These are phyloP conservation scores for Lasioglossum pauxillum DNA, from an alignment of 2,888 invertebrate genomes.

Conservation along the genomic window DNA sequence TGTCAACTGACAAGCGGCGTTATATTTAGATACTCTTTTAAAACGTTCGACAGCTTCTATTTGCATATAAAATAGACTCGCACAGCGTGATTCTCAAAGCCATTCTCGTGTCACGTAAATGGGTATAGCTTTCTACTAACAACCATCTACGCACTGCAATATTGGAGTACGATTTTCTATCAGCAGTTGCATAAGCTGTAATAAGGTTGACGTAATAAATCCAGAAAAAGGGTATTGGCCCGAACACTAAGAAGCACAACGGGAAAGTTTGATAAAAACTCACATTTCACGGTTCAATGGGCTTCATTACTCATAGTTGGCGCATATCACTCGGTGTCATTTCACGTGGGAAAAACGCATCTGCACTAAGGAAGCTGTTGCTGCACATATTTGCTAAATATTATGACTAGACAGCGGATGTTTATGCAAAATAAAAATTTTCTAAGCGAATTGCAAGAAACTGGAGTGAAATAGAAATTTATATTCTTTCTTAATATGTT, in stretches of 20 bases:
- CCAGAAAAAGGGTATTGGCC: conserved; percentile 57
- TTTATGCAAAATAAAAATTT: too few species aligned
- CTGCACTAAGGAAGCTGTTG: neutral
- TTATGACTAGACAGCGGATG: neutral
- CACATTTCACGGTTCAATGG: conserved; percentile 63
- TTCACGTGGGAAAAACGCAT: conserved; percentile 21
- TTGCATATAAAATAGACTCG: conserved; percentile 13
- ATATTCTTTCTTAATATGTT: too few species aligned
- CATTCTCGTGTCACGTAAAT: conserved; percentile 58
- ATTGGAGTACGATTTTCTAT: conserved; percentile 54
- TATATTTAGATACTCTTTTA: neutral
- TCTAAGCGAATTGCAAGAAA: too few species aligned
- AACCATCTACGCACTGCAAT: conserved; percentile 50
- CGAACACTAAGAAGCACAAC: conserved; percentile 59
- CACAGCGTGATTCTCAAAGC: conserved; percentile 24
- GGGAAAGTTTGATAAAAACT: conserved; percentile 62
- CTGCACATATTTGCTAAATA: neutral
- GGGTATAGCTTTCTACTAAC: conserved; percentile 59
- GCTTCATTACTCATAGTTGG: conserved; percentile 59
- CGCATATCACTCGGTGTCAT: conserved; percentile 49
- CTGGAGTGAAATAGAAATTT: too few species aligned
- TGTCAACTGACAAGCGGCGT: neutral
- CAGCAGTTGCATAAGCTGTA: conserved; percentile 67
- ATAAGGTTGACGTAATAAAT: conserved; percentile 65
- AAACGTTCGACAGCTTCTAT: conserved; percentile 13